Evolutionary conservation across 2,888 invertebrate species (phyloP).

Genomic region (Cepaea hortensis): DNA sequence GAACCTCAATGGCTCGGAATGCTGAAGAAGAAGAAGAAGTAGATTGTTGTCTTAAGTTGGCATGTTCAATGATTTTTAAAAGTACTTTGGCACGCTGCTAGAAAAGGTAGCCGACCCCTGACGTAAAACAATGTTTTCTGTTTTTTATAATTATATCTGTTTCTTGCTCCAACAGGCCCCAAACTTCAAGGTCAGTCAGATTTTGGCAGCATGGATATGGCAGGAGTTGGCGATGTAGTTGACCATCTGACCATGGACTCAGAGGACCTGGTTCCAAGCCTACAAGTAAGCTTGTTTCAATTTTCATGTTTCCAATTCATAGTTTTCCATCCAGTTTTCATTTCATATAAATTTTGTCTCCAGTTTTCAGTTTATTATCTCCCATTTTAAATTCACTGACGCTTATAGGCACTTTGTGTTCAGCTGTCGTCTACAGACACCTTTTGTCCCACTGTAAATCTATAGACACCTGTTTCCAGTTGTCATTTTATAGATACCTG

Average conservation of each 20-base stretch:
- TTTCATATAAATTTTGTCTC: too few relatives aligned
- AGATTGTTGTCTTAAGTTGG: neutral
- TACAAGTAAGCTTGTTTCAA: slow-evolving; percentile 60
- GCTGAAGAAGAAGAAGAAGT: too few relatives aligned
- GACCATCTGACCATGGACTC: slow-evolving; percentile 72
- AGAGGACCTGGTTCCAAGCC: slow-evolving; percentile 72
- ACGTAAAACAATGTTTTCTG: neutral
- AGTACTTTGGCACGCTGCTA: neutral
- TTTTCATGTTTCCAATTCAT: neutral
- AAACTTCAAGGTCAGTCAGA: slow-evolving; percentile 64
- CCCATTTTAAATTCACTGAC: too few relatives aligned
- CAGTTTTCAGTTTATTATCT: too few relatives aligned
- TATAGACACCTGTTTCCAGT: too few relatives aligned
- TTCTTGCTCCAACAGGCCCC: slow-evolving; percentile 50
- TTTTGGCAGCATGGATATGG: slow-evolving; percentile 71
- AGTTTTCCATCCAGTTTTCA: too few relatives aligned
- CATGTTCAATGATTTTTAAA: neutral
- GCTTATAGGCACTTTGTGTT: too few relatives aligned
- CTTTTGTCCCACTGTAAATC: too few relatives aligned
- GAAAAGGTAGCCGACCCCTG: neutral
- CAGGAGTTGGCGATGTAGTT: slow-evolving; percentile 59
- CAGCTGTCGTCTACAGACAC: too few relatives aligned
- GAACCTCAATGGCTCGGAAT: too few relatives aligned
- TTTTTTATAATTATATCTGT: neutral
- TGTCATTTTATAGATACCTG: too few relatives aligned